Base-by-base conservation (phyloP, 2,113 vertebrate species). In the Lates calcarifer region DNA sequence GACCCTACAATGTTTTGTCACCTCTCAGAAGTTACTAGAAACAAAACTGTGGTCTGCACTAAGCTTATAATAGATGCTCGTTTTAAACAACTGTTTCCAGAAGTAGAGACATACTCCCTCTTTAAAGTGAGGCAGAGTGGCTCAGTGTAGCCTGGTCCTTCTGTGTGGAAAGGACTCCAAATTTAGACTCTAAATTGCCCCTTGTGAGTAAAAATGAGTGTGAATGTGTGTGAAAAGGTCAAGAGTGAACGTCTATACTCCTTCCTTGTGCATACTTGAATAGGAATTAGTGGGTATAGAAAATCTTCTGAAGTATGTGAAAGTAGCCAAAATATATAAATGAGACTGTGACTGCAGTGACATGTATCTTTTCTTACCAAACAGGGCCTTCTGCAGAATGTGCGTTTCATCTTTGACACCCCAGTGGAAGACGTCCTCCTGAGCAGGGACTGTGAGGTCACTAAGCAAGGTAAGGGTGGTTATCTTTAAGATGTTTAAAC, bases 301-400 rank as follows among this genome's bases (percentile, higher is more conserved):
- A 57, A 63, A 51, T n/a, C 9, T 33, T 72, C 9, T 73, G 4
- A 76, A 64, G 62, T 65, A 29, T 56, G 31, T 14, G 10, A 56
- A 77, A 56, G 14, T 6, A 28, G 9, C 10, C 20, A 29, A 47
- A 63, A 26, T 35, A 33, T 24, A 24, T 39, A 53, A 56, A 6
- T 45, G 31, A 71, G 57, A 67, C 53, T 37, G 35, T 60, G 31
- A 67, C 39, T 28, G 41, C 17, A 28, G 22, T 28, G n/a, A 35
- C 18, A 77, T 61, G 2, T 24, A 9, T 62, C n/a, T 84, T 66
- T 76, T 90, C 55, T 86, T 56, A 28, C 80, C 66, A 79, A 86
- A 39, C 94, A 99, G 98, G 98, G 98, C 55, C 93, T 99, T 87
- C 95, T 99, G 79, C 98, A 99, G 95, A 98, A 97, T 68, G 92